A percentile compares a stretch with the other conserved stretches of the same genome.
phyloP scores from a whole-genome alignment of 1,140 invertebrate species.

The Calliopsis andreniformis region DNA sequence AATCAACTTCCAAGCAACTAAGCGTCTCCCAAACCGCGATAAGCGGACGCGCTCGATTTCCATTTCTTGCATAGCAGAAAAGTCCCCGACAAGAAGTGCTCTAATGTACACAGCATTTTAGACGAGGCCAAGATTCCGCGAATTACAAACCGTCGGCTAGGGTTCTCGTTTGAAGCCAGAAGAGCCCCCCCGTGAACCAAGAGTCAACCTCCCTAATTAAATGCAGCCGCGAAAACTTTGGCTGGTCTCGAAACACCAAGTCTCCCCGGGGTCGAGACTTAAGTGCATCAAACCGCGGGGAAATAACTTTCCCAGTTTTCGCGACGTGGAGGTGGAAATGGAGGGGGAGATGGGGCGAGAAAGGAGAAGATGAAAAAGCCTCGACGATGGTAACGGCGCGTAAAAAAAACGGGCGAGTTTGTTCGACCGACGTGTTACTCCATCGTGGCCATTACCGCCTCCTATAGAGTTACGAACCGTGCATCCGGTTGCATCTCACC shows the following conservation, averaged over 20 bases:
- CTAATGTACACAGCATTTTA: too few relatives aligned
- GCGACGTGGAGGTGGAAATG: background rate
- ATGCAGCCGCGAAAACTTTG: background rate
- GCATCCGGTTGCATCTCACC: slow-evolving; percentile 19
- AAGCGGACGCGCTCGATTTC: too few relatives aligned
- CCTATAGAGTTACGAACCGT: slow-evolving; percentile 33
- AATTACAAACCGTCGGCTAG: background rate
- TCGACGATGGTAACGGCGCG: background rate
- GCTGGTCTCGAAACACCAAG: background rate
- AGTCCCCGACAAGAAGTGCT: too few relatives aligned
- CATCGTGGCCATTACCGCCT: slow-evolving; percentile 37
- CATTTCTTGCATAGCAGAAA: too few relatives aligned
- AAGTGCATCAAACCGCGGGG: background rate
- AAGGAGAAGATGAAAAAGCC: background rate
- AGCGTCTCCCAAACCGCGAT: too few relatives aligned
- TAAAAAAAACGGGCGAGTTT: background rate
- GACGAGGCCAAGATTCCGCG: background rate
- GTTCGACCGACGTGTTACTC: slow-evolving; percentile 30
- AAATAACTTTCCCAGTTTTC: background rate
- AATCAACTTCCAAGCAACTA: too few relatives aligned
- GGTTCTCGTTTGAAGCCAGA: background rate
- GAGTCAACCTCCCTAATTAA: slow-evolving; percentile 5
- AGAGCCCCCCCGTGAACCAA: background rate
- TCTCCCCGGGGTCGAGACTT: background rate
- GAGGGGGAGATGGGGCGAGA: too few relatives aligned